A percentile compares a stretch with the other conserved stretches of the same genome.
These are phyloP conservation scores for Anthopleura xanthogrammica DNA, from an alignment of 92 coral and sea anemone species.

Conservation along the genomic window DNA sequence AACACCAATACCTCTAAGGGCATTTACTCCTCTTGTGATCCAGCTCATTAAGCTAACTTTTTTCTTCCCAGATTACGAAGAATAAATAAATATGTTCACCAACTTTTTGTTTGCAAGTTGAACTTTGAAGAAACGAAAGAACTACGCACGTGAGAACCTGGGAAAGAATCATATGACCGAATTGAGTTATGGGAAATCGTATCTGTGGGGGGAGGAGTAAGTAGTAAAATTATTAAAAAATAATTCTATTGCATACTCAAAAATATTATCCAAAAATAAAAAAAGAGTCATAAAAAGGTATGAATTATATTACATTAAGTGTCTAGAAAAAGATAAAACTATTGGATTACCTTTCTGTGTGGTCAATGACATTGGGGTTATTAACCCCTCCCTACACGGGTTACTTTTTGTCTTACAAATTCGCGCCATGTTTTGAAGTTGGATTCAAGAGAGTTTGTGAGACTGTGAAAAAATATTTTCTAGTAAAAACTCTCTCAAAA, in stretches of 20 bases:
- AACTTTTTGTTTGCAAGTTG: not conserved
- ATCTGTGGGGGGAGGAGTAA: not conserved
- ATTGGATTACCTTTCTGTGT: not conserved
- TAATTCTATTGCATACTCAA: not conserved
- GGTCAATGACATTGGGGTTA: not conserved
- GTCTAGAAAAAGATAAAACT: not conserved
- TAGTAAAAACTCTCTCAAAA: not conserved
- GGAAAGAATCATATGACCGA: constrained; percentile 19
- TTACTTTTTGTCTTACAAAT: not conserved
- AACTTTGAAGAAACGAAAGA: not conserved
- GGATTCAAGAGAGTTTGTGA: not conserved
- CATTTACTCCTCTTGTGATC: constrained; percentile 57
- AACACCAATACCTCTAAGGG: constrained; percentile 39
- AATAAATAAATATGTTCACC: not conserved
- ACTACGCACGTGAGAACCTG: not conserved
- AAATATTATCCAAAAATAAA: not conserved
- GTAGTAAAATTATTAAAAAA: not conserved
- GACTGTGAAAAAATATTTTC: too few relatives aligned
- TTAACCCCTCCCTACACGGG: constrained; percentile 10
- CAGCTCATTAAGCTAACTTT: constrained; percentile 54
- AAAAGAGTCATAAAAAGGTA: not conserved
- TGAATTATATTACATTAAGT: not conserved
- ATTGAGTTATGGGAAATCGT: constrained; percentile 1
- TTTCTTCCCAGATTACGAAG: not conserved
- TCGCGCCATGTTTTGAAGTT: constrained; percentile 37